Conservation (phyloP, 1,140 invertebrate genomes). For the Drosophila varians region DNA sequence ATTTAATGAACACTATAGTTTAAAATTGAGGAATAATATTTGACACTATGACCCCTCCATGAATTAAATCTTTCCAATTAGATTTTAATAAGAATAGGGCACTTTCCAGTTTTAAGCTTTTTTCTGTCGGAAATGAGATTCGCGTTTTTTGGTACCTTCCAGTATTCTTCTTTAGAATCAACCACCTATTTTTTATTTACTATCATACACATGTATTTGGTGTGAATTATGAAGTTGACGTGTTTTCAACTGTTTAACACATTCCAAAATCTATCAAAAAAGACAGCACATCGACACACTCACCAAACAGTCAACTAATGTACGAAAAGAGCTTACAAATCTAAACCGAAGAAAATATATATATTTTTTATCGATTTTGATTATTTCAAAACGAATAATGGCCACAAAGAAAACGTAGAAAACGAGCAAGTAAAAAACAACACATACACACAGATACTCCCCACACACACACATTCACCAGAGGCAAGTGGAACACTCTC, state of each 20-base stretch:
- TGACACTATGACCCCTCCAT: too few relatives aligned
- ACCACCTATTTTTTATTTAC: slow-evolving; percentile 31
- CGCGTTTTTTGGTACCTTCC: slow-evolving; percentile 22
- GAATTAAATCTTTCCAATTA: too few relatives aligned
- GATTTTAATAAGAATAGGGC: too few relatives aligned
- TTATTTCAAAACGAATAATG: slow-evolving; percentile 80
- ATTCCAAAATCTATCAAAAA: slow-evolving; percentile 37
- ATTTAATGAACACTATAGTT: too few relatives aligned
- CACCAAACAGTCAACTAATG: slow-evolving; percentile 14
- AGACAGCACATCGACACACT: slow-evolving; percentile 14
- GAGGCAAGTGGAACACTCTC: slow-evolving; percentile 37
- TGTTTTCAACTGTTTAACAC: slow-evolving; percentile 54
- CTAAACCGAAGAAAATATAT: slow-evolving; percentile 49
- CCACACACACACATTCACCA: slow-evolving; percentile 28
- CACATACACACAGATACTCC: neutral
- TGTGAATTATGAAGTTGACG: slow-evolving; percentile 30
- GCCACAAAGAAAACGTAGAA: slow-evolving; percentile 63
- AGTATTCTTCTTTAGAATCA: slow-evolving; percentile 42
- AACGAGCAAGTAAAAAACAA: slow-evolving; percentile 31
- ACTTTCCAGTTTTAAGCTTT: slow-evolving; percentile 19
- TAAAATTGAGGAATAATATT: too few relatives aligned
- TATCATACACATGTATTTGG: slow-evolving; percentile 25
- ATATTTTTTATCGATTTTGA: slow-evolving; percentile 79
- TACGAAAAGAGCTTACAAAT: slow-evolving; percentile 55
- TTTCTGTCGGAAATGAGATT: neutral